Conservation (phyloP, 2,888 invertebrate genomes). For the Rutpela maculata region DNA sequence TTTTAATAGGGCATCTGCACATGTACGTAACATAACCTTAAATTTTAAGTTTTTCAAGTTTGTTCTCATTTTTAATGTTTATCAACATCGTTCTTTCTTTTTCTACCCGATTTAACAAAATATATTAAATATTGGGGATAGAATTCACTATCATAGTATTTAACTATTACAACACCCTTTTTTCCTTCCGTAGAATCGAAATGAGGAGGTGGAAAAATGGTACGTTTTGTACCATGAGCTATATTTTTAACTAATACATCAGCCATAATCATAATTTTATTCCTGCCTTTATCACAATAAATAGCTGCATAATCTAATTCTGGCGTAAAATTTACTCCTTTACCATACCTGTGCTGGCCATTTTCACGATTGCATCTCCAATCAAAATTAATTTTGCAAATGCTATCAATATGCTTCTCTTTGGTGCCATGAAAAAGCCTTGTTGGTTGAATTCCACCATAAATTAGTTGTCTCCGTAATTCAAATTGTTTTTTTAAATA, state of each 20-base stretch:
- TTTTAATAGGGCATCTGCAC: too few species aligned
- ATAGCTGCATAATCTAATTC: slow-evolving; percentile 51
- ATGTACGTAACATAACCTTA: too few species aligned
- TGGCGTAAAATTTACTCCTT: slow-evolving; percentile 53
- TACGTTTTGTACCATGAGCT: slow-evolving; percentile 27
- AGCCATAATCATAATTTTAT: slow-evolving; percentile 50
- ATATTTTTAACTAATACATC: slow-evolving; percentile 45
- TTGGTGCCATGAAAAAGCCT: slow-evolving; percentile 50
- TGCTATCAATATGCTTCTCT: slow-evolving; percentile 34
- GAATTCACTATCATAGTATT: slow-evolving; percentile 49
- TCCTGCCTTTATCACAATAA: slow-evolving; percentile 41
- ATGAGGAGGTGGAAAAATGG: slow-evolving; percentile 43
- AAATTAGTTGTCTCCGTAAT: not conserved
- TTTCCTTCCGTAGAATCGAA: slow-evolving; percentile 45
- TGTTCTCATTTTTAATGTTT: too few species aligned
- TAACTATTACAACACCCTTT: slow-evolving; percentile 47
- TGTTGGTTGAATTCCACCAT: not conserved
- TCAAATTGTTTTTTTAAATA: slow-evolving; percentile 5
- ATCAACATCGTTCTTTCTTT: not conserved
- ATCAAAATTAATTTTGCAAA: slow-evolving; percentile 46
- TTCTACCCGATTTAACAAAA: not conserved
- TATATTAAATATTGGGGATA: slow-evolving; percentile 43
- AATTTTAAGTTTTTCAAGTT: too few species aligned
- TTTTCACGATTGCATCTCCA: slow-evolving; percentile 38
- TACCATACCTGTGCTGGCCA: slow-evolving; percentile 50